phyloP scores from a whole-genome alignment of 1,140 invertebrate genomes.

The Oryctes rhinoceros region DNA sequence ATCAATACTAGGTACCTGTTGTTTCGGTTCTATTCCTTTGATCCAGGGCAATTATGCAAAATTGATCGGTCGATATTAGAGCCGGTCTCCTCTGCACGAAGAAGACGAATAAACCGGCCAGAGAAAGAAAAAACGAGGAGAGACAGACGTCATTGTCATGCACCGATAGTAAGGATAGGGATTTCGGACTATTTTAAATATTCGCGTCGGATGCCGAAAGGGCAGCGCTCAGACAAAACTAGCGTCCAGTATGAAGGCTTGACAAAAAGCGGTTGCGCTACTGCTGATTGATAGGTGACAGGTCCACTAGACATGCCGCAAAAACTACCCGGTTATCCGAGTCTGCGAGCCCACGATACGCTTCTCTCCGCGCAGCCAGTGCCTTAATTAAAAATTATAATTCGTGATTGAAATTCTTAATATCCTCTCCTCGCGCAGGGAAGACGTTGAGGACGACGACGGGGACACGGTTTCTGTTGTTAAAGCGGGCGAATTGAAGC shows the following conservation, averaged over 20 bases:
- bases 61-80: neutral
- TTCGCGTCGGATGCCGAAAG: constrained; percentile 53
- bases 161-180: constrained; percentile 46
- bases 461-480: constrained; percentile 4
- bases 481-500: neutral
- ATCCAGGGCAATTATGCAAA: neutral
- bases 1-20: too few species aligned
- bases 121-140: neutral
- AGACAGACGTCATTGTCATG: constrained; percentile 49
- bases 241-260: constrained; percentile 57
- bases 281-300: constrained; percentile 59
- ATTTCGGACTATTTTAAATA: constrained; percentile 56
- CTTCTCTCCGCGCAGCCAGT: neutral
- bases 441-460: neutral
- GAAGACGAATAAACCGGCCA: neutral
- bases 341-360: constrained; percentile 44
- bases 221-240: constrained; percentile 50
- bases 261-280: constrained; percentile 59
- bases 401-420: constrained; percentile 45
- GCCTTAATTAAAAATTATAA: constrained; percentile 47
- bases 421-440: constrained; percentile 9
- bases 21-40: neutral
- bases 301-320: constrained; percentile 55
- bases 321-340: constrained; percentile 48
- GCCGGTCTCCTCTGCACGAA: neutral